Percentiles rank a stretch among this genome's conserved stretches.
phyloP scores from a whole-genome alignment of 2,797 vertebrate genomes.

The Oreonectes daqikongensis region DNA sequence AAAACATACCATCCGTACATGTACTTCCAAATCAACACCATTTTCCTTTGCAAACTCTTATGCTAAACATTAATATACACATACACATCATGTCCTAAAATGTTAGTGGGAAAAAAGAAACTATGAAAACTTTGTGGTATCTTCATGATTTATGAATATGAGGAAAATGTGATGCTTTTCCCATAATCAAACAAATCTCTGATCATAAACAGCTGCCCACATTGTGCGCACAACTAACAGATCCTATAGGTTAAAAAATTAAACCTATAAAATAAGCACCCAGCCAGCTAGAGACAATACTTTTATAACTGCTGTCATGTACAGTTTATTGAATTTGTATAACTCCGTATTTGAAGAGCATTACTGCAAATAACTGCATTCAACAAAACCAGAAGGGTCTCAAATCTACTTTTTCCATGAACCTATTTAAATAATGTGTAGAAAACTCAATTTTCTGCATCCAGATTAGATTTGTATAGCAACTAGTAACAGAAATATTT shows the following conservation, averaged over 20 bases:
- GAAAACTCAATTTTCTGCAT: not conserved
- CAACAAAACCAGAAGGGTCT: not conserved
- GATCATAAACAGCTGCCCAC: not conserved
- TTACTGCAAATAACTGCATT: not conserved
- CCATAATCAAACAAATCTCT: not conserved
- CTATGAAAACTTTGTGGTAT: not conserved
- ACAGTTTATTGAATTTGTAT: not conserved
- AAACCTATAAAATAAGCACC: not conserved
- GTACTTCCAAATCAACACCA: constrained; percentile 33
- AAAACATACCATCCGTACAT: constrained; percentile 40
- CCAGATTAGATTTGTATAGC: not conserved
- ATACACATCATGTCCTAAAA: not conserved
- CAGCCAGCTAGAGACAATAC: not conserved
- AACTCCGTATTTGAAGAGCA: not conserved
- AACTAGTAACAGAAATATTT: not conserved
- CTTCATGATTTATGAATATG: constrained; percentile 18
- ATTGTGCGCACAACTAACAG: not conserved
- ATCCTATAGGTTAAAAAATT: not conserved
- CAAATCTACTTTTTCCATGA: not conserved
- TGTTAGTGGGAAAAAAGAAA: not conserved
- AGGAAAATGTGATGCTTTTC: constrained; percentile 32
- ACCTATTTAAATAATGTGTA: not conserved
- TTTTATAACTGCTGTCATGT: not conserved
- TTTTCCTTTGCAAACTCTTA: constrained; percentile 2
- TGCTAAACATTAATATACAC: not conserved